phyloP scores from a whole-genome alignment of 2,113 vertebrate species.

The Melanocharis versteri region DNA sequence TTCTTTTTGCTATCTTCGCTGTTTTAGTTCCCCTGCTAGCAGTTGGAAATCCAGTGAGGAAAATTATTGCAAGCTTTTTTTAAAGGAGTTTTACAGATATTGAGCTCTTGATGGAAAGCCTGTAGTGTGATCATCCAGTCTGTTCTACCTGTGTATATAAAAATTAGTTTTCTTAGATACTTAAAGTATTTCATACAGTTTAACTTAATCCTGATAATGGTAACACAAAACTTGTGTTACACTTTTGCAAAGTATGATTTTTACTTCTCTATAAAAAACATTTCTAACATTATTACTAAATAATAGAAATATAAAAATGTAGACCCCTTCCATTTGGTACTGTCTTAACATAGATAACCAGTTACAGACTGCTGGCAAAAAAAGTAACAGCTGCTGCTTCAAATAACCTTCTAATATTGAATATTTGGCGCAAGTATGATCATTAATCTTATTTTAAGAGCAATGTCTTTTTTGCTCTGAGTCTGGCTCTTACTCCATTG shows the following conservation, averaged over 20 bases:
- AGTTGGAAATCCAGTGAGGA: conserved; percentile 6
- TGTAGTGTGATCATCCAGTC: neutral
- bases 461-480: neutral
- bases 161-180: neutral
- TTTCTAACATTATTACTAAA: neutral
- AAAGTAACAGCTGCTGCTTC: neutral
- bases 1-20: conserved; percentile 25
- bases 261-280: neutral
- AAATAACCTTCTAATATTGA: neutral
- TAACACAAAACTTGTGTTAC: neutral
- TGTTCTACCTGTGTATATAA: neutral
- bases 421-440: neutral
- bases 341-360: neutral
- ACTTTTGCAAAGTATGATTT: neutral
- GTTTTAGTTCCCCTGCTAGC: neutral
- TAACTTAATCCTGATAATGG: neutral
- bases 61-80: conserved; percentile 22
- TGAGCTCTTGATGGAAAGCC: conserved; percentile 19
- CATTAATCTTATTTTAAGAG: neutral
- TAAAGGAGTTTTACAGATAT: conserved; percentile 36
- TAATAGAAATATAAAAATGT: neutral
- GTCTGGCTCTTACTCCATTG: neutral
- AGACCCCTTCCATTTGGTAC: neutral
- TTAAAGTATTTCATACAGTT: neutral
- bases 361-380: neutral